A percentile compares a stretch with the other conserved stretches of the same genome.
Conservation (phyloP, 2,113 vertebrate species). For the Muntiacus reevesi region DNA sequence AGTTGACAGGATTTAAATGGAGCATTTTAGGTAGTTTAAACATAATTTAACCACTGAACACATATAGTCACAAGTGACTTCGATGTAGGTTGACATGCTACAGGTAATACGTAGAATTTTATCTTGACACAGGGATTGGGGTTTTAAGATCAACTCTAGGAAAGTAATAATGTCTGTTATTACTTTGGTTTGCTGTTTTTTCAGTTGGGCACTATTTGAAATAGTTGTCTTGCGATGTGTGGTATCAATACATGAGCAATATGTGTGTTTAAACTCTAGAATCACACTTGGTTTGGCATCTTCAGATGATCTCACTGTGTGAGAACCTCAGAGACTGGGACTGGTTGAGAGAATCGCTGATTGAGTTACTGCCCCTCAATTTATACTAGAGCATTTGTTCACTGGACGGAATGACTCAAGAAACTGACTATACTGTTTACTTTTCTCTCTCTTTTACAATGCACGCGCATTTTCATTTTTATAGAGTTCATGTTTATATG, state of each 20-base stretch:
- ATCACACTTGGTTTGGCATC: background rate
- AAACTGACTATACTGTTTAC: background rate
- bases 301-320: background rate
- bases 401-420: background rate
- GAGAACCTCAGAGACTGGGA: background rate
- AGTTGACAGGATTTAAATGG: background rate
- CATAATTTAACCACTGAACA: background rate
- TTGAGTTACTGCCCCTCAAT: background rate
- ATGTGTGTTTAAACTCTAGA: background rate
- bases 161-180: background rate
- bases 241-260: background rate
- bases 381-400: background rate
- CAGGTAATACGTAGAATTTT: background rate
- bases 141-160: background rate
- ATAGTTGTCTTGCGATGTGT: background rate
- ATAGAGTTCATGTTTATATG: background rate
- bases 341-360: background rate
- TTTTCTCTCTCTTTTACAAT: constrained; percentile 11
- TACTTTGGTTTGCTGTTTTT: background rate
- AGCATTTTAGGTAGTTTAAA: constrained; percentile 23
- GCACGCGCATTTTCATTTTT: background rate
- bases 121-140: background rate
- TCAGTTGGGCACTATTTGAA: background rate
- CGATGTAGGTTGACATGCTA: background rate
- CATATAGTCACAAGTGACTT: background rate